Evolutionary conservation across 2,797 vertebrate genomes (phyloP).

Genomic region (Lemur catta): DNA sequence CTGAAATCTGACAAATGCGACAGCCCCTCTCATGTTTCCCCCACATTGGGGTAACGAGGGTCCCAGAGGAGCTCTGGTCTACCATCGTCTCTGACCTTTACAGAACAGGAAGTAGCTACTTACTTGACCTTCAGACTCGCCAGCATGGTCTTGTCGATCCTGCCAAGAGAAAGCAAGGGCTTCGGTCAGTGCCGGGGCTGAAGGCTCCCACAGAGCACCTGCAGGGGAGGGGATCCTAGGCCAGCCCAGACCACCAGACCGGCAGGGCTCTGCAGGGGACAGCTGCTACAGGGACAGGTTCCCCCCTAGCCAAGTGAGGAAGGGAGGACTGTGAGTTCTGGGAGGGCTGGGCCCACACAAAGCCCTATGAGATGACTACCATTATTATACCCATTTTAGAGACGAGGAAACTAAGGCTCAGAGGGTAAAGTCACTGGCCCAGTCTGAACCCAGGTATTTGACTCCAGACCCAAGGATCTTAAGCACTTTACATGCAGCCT

Average conservation of each 20-base stretch:
- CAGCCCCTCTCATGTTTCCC: background rate
- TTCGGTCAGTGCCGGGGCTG: background rate
- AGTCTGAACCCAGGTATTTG: background rate
- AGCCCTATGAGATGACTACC: background rate
- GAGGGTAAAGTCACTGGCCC: background rate
- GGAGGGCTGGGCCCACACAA: background rate
- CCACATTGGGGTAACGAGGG: background rate
- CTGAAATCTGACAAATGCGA: background rate
- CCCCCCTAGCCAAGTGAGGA: background rate
- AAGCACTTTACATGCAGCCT: background rate
- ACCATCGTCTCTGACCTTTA: background rate
- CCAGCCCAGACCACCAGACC: background rate
- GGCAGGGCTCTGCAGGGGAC: background rate
- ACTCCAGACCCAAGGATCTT: background rate
- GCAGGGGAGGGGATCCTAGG: background rate
- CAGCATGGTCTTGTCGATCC: slow-evolving; percentile 96
- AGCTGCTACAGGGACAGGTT: background rate
- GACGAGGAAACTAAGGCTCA: background rate
- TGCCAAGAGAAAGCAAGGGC: slow-evolving; percentile 81
- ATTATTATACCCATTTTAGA: background rate
- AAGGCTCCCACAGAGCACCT: background rate
- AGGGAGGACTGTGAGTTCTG: background rate
- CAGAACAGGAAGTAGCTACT: slow-evolving; percentile 82
- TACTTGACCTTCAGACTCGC: slow-evolving; percentile 93
- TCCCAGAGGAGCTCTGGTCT: background rate